Base-by-base conservation (phyloP, 2,797 vertebrate genomes). In the Garrulus glandarius region DNA sequence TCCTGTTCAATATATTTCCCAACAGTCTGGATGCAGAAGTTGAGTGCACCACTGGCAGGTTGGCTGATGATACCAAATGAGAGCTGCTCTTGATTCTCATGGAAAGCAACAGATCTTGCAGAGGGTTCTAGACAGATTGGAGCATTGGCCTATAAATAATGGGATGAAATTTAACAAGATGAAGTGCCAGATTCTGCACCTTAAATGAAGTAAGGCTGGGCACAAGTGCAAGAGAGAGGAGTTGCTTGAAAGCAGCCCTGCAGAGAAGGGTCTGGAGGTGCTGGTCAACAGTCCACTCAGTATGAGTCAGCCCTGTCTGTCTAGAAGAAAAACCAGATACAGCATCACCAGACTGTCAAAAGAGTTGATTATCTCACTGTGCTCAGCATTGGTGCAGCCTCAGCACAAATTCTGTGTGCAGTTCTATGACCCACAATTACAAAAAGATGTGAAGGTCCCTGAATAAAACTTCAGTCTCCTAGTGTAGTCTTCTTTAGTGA, bases 281-380 rank as follows among this genome's bases (percentile, higher is more conserved):
- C 7, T 84, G 30, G 41, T 30, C 3, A 7, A 13, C 22, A 36
- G 6, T 7, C 34, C 4, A 11, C 3, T 30, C 8, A 32, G 0
- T 41, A 14, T 12, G 23, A 36, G 19, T 52, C 30, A 57, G 6
- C 1, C 39, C 27, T 59, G 49, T 55, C 30, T 74, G 17, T 34
- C 39, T 52, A 47, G 43, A 61, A 7, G 32, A 27, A 13, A 84
- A 83, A 37, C 7, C 16, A 49, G 15, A 23, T 43, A 86, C 30
- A 56, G n/a, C 5, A 20, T 37, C 24, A 68, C 5, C 8, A 90
- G 7, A 19, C 0, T 3, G 13, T 27, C 37, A 36, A 36, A 56
- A 46, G 22, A 41, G 9, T 21, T 26, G 10, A 52, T 60, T 67
- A 55, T 68, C 30, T 49, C 9, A 0, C 43, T 78, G 22, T n/a